These are phyloP conservation scores for Drosophila orosa DNA, from an alignment of 1,140 invertebrate genomes.

Conservation along the genomic window DNA sequence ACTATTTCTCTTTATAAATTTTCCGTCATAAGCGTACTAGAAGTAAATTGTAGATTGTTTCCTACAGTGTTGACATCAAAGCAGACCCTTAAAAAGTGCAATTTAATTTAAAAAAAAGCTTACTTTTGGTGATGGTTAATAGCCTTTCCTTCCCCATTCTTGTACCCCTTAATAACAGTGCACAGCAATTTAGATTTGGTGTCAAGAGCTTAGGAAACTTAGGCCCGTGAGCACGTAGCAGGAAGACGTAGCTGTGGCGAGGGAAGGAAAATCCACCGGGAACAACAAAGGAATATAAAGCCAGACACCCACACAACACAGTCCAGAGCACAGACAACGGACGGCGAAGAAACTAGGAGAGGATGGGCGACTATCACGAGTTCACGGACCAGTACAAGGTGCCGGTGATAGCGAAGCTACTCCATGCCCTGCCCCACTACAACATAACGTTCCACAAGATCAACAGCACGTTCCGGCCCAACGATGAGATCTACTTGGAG, in stretches of 20 bases:
- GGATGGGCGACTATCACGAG: constrained; percentile 82
- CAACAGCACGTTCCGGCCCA: constrained; percentile 95
- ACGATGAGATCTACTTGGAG: constrained; percentile 95
- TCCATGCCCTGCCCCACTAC: constrained; percentile 93
- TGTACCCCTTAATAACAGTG: constrained; percentile 42
- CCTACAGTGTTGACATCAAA: not conserved
- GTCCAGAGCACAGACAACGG: constrained; percentile 12
- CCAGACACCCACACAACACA: constrained; percentile 12
- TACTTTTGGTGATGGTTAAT: constrained; percentile 12
- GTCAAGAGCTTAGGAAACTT: constrained; percentile 77
- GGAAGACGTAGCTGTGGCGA: constrained; percentile 19
- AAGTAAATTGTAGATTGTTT: not conserved
- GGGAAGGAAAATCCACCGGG: constrained; percentile 9
- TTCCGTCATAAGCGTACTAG: too few relatives aligned
- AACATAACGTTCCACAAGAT: constrained; percentile 94
- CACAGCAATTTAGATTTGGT: constrained; percentile 76
- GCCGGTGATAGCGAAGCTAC: constrained; percentile 92
- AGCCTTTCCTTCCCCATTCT: constrained; percentile 7
- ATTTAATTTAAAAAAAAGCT: constrained; percentile 4
- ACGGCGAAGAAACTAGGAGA: constrained; percentile 20
- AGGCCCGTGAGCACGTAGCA: constrained; percentile 70
- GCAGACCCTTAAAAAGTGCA: not conserved
- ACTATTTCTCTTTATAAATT: too few relatives aligned
- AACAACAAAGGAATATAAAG: constrained; percentile 20
- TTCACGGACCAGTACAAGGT: constrained; percentile 90